Evolutionary conservation across 2,888 invertebrate genomes (phyloP), one percentile per base, ranked within the genome.

Genomic region (Dolichopus griseipennis): DNA sequence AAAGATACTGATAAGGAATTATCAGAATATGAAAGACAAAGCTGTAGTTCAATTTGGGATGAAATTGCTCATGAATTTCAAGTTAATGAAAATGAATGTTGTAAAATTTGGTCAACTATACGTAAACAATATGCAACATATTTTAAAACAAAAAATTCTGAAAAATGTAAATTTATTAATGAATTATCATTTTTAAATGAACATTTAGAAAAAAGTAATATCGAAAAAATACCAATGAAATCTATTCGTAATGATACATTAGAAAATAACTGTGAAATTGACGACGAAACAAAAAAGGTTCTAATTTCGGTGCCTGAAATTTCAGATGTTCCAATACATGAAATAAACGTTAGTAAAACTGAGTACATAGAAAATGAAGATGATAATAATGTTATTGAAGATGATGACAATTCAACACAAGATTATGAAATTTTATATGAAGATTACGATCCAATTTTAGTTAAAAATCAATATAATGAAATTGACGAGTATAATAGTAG

Each of bases 371-470:
- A 27, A 27, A 5, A 2, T 27, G 27, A 27, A 4, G 27, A 5
- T 27, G 27, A 27, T 27, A 27, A 27, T 27, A 27, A 27, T 27
- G 27, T 4, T 27, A 2, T 5, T 12, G 12, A 12, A 15, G 41
- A 41, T 41, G 52, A 52, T 52, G 52, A 18, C 1, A 52, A 52
- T 52, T 52, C 52, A 52, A 15, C 52, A 52, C 12, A 52, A 52
- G 52, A 52, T 18, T 52, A 52, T 52, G 52, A 52, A 52, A n/a
- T 52, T 52, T 52, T 52, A 52, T 52, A 18, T 52, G 52, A 52
- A 52, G 52, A 52, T 1, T 52, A 12, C 18, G 52, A 52, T 52
- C 52, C 52, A 52, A 52, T 52, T 18, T 52, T 52, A 52, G 52
- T 43, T 9, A 43, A 43, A 12, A 43, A 43, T 43, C 43, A 43